Conservation (phyloP, 92 coral and sea anemone species). For the Porites lobata region DNA sequence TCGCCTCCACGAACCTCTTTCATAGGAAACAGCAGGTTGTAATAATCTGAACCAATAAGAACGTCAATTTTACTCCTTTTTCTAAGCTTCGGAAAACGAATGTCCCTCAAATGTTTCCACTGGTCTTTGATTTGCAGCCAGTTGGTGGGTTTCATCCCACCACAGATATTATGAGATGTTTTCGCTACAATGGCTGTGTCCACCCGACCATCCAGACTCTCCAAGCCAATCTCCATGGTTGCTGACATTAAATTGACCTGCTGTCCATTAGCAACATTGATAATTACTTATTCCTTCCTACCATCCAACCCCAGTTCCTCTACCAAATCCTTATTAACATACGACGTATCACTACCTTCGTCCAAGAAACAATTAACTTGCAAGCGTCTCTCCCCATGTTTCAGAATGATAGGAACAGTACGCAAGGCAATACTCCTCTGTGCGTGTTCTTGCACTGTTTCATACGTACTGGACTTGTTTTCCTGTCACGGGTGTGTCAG, state of each 20-base stretch:
- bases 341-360: slow-evolving; percentile 27
- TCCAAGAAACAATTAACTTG: too few species aligned
- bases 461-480: too few species aligned
- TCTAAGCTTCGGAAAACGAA: too few species aligned
- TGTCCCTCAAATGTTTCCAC: too few species aligned
- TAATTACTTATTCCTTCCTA: slow-evolving; percentile 21
- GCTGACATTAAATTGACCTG: slow-evolving; percentile 43
- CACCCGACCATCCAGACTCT: slow-evolving; percentile 59
- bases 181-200: slow-evolving; percentile 52
- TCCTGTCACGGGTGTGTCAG: too few species aligned
- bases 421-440: too few species aligned
- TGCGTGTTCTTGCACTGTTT: too few species aligned
- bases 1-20: not conserved
- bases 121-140: slow-evolving; percentile 9
- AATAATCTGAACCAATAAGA: not conserved
- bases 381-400: too few species aligned
- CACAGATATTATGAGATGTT: slow-evolving; percentile 36
- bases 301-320: slow-evolving; percentile 15
- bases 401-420: too few species aligned
- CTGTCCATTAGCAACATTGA: slow-evolving; percentile 57
- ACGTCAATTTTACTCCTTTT: not conserved
- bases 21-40: not conserved
- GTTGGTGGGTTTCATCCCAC: slow-evolving; percentile 42
- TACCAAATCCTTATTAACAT: slow-evolving; percentile 14
- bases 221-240: slow-evolving; percentile 55